These are phyloP conservation scores for Paracentrotus lividus DNA, from an alignment of 53 echinoderm and acorn worm species.

Conservation along the genomic window DNA sequence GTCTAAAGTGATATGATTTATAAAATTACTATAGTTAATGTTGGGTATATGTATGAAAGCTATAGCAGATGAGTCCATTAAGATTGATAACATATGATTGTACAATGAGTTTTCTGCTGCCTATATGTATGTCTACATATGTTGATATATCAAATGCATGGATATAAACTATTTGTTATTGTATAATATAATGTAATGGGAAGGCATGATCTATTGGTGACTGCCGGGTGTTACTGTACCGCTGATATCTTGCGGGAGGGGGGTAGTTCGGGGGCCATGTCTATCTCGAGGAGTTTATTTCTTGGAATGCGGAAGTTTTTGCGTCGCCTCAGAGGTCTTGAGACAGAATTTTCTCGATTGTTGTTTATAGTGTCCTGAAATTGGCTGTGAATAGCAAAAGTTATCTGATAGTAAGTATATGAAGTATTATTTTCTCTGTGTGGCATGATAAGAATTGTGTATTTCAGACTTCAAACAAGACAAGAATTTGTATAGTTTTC, in stretches of 20 bases:
- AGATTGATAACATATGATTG: too few species aligned
- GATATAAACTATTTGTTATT: not conserved
- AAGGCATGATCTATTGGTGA: not conserved
- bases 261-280: slow-evolving; percentile 55
- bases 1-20: too few species aligned
- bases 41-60: too few species aligned
- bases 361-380: not conserved
- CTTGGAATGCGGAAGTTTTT: slow-evolving; percentile 69
- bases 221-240: slow-evolving; percentile 41
- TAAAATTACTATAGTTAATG: too few species aligned
- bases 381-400: slow-evolving; percentile 20
- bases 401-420: too few species aligned
- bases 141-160: not conserved
- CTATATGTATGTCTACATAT: slow-evolving; percentile 1
- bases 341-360: not conserved
- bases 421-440: too few species aligned
- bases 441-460: too few species aligned
- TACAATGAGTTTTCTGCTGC: too few species aligned
- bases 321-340: slow-evolving; percentile 56
- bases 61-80: too few species aligned
- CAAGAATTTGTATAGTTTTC: too few species aligned
- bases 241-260: slow-evolving; percentile 56
- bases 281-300: slow-evolving; percentile 52
- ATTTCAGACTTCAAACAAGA: too few species aligned
- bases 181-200: not conserved